phyloP scores from a whole-genome alignment of 2,113 vertebrate species.

The Hystrix brachyura region DNA sequence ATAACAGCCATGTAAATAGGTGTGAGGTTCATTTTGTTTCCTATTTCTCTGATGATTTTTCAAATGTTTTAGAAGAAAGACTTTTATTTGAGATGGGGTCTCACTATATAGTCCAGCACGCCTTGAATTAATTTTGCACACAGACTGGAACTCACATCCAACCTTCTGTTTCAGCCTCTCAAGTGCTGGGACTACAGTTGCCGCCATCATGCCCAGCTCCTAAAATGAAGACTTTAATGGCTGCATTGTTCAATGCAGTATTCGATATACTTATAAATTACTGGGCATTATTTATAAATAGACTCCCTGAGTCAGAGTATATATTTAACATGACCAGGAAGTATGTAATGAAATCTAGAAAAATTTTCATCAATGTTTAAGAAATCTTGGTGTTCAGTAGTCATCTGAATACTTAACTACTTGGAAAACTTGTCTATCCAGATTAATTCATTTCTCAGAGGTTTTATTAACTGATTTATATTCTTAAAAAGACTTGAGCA shows the following conservation, averaged over 20 bases:
- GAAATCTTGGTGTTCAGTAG: neutral
- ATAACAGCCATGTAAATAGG: neutral
- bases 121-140: neutral
- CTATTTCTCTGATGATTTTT: neutral
- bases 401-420: neutral
- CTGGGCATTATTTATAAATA: neutral
- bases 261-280: neutral
- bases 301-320: neutral
- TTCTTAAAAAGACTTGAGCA: slow-evolving; percentile 35
- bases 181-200: neutral
- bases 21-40: neutral
- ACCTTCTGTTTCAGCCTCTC: neutral
- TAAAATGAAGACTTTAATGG: neutral
- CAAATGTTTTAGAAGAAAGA: slow-evolving; percentile 37
- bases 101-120: neutral
- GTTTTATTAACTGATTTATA: neutral
- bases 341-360: neutral
- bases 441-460: neutral
- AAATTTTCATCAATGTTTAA: neutral
- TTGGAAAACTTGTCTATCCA: neutral
- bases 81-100: neutral
- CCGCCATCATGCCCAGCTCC: neutral
- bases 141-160: too few relatives aligned
- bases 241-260: neutral
- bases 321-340: neutral